A percentile compares a stretch with the other conserved stretches of the same genome.
Evolutionary conservation across 2,797 vertebrate genomes (phyloP).

Genomic region (Labroides dimidiatus): DNA sequence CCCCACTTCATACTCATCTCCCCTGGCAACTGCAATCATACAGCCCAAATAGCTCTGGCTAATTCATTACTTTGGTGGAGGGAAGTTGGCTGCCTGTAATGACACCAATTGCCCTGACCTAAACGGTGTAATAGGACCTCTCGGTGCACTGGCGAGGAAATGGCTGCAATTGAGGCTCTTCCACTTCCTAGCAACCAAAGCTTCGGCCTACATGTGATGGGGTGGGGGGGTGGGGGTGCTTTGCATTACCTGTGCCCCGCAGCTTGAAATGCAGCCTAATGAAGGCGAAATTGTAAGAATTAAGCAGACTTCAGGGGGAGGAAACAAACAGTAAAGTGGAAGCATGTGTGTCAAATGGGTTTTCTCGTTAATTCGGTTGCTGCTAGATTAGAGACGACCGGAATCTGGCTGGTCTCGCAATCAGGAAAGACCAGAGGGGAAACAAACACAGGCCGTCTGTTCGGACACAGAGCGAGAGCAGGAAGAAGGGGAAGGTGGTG

Average conservation of each 20-base stretch:
- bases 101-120: conserved; percentile 96
- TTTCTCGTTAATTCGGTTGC: conserved; percentile 70
- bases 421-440: conserved; percentile 78
- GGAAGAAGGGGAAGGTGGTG: conserved; percentile 22
- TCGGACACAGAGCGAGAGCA: conserved; percentile 47
- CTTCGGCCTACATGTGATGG: conserved; percentile 75
- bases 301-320: conserved; percentile 67
- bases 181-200: conserved; percentile 91
- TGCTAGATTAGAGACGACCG: conserved; percentile 72
- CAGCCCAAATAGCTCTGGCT: conserved; percentile 91
- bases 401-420: conserved; percentile 71
- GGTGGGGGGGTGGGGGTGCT: conserved; percentile 64
- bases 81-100: conserved; percentile 97
- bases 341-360: conserved; percentile 82
- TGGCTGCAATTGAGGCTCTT: conserved; percentile 90
- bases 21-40: conserved; percentile 92
- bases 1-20: conserved; percentile 89
- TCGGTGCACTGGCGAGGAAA: conserved; percentile 90
- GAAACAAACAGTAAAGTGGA: conserved; percentile 83
- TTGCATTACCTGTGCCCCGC: conserved; percentile 82
- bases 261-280: conserved; percentile 81
- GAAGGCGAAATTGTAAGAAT: conserved; percentile 83
- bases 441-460: conserved; percentile 67
- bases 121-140: conserved; percentile 93
- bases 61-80: conserved; percentile 93